Percentiles rank a stretch among this genome's conserved stretches.
phyloP scores from a whole-genome alignment of 2,888 invertebrate species.

The Volucella inflata region DNA sequence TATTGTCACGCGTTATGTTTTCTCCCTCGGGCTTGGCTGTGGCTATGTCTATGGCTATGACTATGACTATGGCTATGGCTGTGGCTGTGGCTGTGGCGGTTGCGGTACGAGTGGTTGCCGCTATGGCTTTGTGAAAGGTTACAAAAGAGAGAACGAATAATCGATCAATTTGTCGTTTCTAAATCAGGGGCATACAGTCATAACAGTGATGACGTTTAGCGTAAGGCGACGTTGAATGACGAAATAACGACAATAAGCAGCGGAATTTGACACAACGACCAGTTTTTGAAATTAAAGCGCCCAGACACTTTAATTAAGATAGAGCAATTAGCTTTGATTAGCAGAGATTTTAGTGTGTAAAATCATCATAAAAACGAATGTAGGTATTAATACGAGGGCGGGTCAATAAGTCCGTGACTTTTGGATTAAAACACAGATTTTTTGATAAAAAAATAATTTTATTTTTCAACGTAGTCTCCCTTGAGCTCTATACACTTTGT shows the following conservation, averaged over 20 bases:
- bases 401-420: too few relatives aligned
- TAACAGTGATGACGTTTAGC: constrained; percentile 64
- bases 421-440: too few relatives aligned
- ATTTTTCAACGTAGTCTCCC: too few relatives aligned
- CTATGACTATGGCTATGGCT: not conserved
- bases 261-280: not conserved
- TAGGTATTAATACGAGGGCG: too few relatives aligned
- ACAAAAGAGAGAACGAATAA: constrained; percentile 50
- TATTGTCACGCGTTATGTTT: constrained; percentile 35
- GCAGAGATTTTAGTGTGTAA: not conserved
- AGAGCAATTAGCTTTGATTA: constrained; percentile 11
- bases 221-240: constrained; percentile 48
- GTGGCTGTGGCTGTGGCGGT: not conserved
- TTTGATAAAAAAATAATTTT: too few relatives aligned
- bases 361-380: not conserved
- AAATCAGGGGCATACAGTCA: constrained; percentile 55
- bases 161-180: constrained; percentile 71
- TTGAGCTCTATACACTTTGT: too few relatives aligned
- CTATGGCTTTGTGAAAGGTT: constrained; percentile 23
- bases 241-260: constrained; percentile 51
- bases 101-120: not conserved
- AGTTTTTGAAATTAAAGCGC: not conserved
- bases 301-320: not conserved
- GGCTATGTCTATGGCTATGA: not conserved
- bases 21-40: not conserved